A percentile compares a stretch with the other conserved stretches of the same genome.
phyloP scores from a whole-genome alignment of 2,113 vertebrate genomes.

The Rallus limicola region DNA sequence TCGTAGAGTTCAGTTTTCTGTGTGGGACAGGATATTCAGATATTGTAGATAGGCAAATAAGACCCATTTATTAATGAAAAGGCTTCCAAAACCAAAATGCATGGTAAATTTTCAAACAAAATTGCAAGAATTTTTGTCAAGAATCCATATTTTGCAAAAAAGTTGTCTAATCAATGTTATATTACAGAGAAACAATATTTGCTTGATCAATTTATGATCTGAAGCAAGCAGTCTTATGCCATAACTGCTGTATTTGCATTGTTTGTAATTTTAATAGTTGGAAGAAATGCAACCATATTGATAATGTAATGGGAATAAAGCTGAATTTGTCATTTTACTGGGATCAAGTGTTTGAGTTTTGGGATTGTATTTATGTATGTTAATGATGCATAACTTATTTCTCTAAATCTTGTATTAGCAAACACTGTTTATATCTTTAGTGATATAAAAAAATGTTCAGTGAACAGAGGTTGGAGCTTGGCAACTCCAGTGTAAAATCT shows the following conservation, averaged over 20 bases:
- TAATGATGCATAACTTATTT: background rate
- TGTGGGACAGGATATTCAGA: background rate
- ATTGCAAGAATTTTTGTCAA: background rate
- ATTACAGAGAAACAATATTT: background rate
- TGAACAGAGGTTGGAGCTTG: background rate
- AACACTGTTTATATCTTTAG: background rate
- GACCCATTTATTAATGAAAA: background rate
- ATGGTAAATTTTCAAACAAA: background rate
- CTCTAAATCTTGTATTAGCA: background rate
- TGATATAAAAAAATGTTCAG: background rate
- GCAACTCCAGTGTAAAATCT: background rate
- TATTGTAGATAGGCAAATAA: background rate
- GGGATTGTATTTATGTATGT: background rate
- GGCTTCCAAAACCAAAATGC: background rate
- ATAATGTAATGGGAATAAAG: background rate
- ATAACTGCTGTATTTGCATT: background rate
- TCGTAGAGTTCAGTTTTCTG: background rate
- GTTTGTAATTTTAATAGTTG: background rate
- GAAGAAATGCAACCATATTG: background rate
- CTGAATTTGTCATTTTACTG: background rate
- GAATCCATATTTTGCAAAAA: background rate
- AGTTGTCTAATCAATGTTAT: background rate
- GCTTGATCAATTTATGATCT: background rate
- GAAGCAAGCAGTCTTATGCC: background rate
- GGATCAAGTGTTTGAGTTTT: background rate